Percentiles rank a stretch among this genome's conserved stretches.
Evolutionary conservation across 2,113 vertebrate species (phyloP).

Genomic region (Zosterops hypoxanthus): DNA sequence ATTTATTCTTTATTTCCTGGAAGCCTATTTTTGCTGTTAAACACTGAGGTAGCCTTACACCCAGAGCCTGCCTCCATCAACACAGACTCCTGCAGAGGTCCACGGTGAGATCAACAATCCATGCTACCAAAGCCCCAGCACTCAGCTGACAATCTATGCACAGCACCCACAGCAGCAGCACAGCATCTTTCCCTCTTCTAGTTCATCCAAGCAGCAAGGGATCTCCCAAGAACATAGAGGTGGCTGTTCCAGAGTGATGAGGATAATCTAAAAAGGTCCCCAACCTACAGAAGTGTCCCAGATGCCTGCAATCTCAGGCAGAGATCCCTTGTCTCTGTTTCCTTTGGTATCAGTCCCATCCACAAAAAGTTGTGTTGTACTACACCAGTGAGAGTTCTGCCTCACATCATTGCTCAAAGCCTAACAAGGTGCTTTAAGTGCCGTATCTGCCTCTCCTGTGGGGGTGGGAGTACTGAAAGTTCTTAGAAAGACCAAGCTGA

Average conservation of each 20-base stretch:
- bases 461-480: background rate
- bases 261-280: background rate
- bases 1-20: background rate
- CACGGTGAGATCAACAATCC: fast-evolving
- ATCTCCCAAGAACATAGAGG: background rate
- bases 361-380: background rate
- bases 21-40: background rate
- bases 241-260: background rate
- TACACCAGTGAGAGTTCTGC: background rate
- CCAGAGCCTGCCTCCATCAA: background rate
- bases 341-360: background rate
- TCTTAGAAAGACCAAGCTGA: background rate
- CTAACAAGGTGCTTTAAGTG: background rate
- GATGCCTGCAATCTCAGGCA: background rate
- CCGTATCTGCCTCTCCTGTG: background rate
- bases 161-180: background rate
- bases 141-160: fast-evolving
- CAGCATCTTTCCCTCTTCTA: background rate
- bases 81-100: background rate
- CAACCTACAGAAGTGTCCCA: fast-evolving
- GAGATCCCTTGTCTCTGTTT: background rate
- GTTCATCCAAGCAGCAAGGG: background rate
- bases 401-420: background rate
- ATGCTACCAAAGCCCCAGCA: fast-evolving
- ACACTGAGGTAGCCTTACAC: background rate